Conservation (phyloP, 2,888 invertebrate genomes). For the Drosophila engyochracea region DNA sequence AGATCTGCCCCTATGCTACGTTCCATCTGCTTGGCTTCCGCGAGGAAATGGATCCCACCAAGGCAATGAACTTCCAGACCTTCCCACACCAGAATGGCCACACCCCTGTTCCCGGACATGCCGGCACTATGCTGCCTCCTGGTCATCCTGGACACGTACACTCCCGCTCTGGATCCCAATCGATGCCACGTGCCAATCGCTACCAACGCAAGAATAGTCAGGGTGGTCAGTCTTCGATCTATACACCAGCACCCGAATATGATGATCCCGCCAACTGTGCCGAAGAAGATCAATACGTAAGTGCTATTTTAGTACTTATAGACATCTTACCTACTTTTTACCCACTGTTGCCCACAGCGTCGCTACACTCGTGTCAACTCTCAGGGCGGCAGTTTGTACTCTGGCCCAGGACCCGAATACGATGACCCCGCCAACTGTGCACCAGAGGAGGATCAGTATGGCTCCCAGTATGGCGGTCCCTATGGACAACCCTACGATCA, state of each 20-base stretch:
- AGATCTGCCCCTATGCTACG: conserved; percentile 98
- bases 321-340: background rate
- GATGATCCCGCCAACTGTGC: conserved; percentile 97
- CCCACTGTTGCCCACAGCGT: conserved; percentile 82
- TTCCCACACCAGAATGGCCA: conserved; percentile 91
- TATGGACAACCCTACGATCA: conserved; percentile 96
- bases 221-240: conserved; percentile 93
- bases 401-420: conserved; percentile 92
- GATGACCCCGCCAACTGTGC: conserved; percentile 97
- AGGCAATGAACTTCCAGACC: conserved; percentile 95
- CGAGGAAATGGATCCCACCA: conserved; percentile 97
- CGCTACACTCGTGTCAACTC: conserved; percentile 91
- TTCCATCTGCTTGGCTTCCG: conserved; percentile 98
- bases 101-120: conserved; percentile 89
- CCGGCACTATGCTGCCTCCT: conserved; percentile 93
- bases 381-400: conserved; percentile 88
- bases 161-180: conserved; percentile 95
- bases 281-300: conserved; percentile 95
- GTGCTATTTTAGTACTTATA: conserved; percentile 25
- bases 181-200: conserved; percentile 92
- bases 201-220: conserved; percentile 91
- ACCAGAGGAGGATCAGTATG: conserved; percentile 96
- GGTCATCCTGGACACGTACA: conserved; percentile 92
- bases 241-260: conserved; percentile 94
- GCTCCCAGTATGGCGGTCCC: conserved; percentile 91